A percentile compares a stretch with the other conserved stretches of the same genome.
These are phyloP conservation scores for Cydia strobilella DNA, from an alignment of 1,140 invertebrate species.

Conservation along the genomic window DNA sequence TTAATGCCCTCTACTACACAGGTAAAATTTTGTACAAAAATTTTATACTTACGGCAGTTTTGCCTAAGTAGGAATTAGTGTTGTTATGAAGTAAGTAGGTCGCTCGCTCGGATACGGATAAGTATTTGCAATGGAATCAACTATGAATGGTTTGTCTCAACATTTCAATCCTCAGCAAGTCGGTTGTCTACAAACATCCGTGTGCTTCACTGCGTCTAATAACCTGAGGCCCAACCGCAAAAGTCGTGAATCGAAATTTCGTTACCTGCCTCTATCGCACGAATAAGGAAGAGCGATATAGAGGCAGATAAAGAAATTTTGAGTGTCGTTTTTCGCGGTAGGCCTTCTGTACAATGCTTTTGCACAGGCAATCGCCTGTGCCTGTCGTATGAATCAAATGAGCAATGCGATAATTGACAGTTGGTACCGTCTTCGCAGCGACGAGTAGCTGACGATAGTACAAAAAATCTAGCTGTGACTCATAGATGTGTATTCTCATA, in stretches of 20 bases:
- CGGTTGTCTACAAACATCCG: neutral
- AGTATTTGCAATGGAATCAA: constrained; percentile 12
- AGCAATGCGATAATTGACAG: constrained; percentile 24
- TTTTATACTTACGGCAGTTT: too few relatives aligned
- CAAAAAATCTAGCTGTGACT: constrained; percentile 40
- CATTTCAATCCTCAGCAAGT: neutral
- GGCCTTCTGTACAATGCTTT: neutral
- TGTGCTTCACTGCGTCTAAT: neutral
- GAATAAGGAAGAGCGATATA: too few relatives aligned
- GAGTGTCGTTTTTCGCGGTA: neutral
- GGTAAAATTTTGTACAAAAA: too few relatives aligned
- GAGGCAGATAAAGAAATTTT: too few relatives aligned
- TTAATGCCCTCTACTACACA: too few relatives aligned
- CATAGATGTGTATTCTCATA: constrained; percentile 36
- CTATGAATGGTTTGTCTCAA: neutral
- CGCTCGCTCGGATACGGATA: too few relatives aligned
- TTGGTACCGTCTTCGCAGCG: neutral
- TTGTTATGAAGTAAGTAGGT: too few relatives aligned
- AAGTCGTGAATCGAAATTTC: too few relatives aligned
- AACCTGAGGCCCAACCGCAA: too few relatives aligned
- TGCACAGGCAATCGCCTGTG: too few relatives aligned
- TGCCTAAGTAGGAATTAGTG: too few relatives aligned
- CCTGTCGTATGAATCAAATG: constrained; percentile 12
- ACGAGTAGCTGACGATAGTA: neutral
- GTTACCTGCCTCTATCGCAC: too few relatives aligned